A percentile compares a stretch with the other conserved stretches of the same genome.
These are phyloP conservation scores for Coreius guichenoti DNA, from an alignment of 2,797 vertebrate genomes.

Conservation along the genomic window DNA sequence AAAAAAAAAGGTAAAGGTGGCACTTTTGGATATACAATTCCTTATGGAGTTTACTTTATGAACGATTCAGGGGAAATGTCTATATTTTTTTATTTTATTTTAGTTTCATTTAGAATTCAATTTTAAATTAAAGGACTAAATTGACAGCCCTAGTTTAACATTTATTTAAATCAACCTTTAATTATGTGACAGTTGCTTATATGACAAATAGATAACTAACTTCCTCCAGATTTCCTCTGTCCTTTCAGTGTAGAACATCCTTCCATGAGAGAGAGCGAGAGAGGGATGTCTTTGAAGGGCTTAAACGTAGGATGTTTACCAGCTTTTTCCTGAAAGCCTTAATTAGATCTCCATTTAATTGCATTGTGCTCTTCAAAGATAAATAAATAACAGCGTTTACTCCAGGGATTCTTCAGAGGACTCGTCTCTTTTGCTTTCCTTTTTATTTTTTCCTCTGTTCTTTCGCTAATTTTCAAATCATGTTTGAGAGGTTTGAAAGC, in stretches of 20 bases:
- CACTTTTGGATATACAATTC: background rate
- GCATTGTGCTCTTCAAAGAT: slow-evolving; percentile 51
- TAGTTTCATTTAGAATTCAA: too few species aligned
- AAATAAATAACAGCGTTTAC: slow-evolving; percentile 37
- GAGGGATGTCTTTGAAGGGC: slow-evolving; percentile 48
- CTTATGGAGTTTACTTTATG: background rate
- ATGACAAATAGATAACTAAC: background rate
- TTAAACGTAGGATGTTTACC: slow-evolving; percentile 66
- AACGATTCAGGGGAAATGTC: background rate
- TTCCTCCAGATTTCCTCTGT: slow-evolving; percentile 24
- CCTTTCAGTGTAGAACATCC: background rate
- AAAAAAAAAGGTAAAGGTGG: background rate
- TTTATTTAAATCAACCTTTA: slow-evolving; percentile 4
- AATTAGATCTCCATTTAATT: slow-evolving; percentile 62
- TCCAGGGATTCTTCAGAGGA: slow-evolving; percentile 51
- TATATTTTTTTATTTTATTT: background rate
- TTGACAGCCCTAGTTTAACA: background rate
- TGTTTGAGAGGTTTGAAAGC: slow-evolving; percentile 5
- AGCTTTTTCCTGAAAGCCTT: slow-evolving; percentile 69
- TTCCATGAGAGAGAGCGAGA: background rate
- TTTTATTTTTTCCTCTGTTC: background rate
- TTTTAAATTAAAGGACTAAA: background rate
- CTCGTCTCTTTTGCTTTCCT: slow-evolving; percentile 33
- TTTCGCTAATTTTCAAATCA: background rate
- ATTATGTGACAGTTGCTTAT: background rate